Percentiles rank a stretch among this genome's conserved stretches.
Evolutionary conservation across 2,888 invertebrate species (phyloP).

Genomic region (Xylota segnis): DNA sequence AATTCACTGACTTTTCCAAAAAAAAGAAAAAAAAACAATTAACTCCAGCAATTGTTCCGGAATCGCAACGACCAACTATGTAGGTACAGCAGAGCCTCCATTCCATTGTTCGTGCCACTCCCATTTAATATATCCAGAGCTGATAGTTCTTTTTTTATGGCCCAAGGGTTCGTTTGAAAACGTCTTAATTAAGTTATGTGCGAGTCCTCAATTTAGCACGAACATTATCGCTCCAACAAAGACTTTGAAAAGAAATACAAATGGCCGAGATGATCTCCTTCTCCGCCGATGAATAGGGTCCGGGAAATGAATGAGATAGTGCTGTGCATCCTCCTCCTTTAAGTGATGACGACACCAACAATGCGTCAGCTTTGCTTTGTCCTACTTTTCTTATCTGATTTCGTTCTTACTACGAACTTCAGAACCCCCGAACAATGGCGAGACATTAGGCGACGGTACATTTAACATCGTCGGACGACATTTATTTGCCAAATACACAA

Average conservation of each 20-base stretch:
- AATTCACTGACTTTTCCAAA: neutral
- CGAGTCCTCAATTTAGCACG: constrained; percentile 63
- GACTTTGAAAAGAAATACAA: constrained; percentile 40
- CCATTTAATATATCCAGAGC: neutral
- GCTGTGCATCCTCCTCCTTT: constrained; percentile 24
- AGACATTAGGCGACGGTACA: constrained; percentile 41
- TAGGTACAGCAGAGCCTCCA: neutral
- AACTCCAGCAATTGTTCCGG: constrained; percentile 16
- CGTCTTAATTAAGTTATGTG: constrained; percentile 68
- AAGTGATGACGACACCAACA: constrained; percentile 5
- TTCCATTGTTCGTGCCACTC: neutral
- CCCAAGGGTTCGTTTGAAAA: constrained; percentile 25
- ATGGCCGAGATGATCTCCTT: constrained; percentile 46
- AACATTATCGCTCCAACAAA: constrained; percentile 63
- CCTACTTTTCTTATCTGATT: constrained; percentile 71
- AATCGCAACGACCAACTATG: neutral
- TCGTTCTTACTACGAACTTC: constrained; percentile 46
- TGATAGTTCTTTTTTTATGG: neutral
- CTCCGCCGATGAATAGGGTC: constrained; percentile 10
- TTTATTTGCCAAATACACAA: constrained; percentile 48
- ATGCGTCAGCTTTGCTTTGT: constrained; percentile 60
- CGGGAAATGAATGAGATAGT: neutral
- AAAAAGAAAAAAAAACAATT: too few species aligned
- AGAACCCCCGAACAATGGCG: constrained; percentile 21
- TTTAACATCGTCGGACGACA: constrained; percentile 51